Evolutionary conservation across 2,113 vertebrate genomes (phyloP), one percentile per base, ranked within the genome.

Genomic region (Channa argus): DNA sequence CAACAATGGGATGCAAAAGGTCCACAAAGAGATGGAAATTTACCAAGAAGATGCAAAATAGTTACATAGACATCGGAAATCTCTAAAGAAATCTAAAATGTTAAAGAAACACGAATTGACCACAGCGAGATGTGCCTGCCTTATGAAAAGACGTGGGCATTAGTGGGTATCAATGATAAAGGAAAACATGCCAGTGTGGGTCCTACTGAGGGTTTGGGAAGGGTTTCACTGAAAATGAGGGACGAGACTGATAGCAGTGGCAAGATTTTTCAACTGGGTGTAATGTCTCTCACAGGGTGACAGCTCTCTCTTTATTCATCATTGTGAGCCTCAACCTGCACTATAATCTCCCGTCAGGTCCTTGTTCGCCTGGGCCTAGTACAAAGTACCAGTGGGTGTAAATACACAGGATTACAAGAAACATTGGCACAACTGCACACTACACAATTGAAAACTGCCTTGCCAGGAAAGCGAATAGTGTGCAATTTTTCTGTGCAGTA

Each of bases 341-440:
- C 47, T 86, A 24, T 24, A 83, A 89, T 88, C 84, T 77, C 74
- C 47, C 46, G 8, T 33, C 68, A 47, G 58, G 59, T 71, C 67
- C 82, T 65, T 74, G 81, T 76, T 79, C 84, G 85, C 63, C 68
- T 61, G 70, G 71, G 60, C 60, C 60, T 24, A 67, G 76, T 65
- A 46, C 74, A 71, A 44, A 52, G 47, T 43, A 4, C 69, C 72
- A 37, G 63, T 61, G 79, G 67, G 74, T 84, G 71, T 88, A 79
- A 84, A 85, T 62, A 85, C 86, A 65, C 1, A n/a, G 71, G 83
- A 92, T 89, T 90, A 90, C 72, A 81, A 63, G 54, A 65, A 53
- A 41, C 58, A 34, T 3, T 44, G 71, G 72, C 64, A 63, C 63
- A 75, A n/a, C 71, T 44, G 60, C 51, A 36, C 37, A 2, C 47